Conservation (phyloP, 1,140 invertebrate genomes). For the Aphis gossypii region DNA sequence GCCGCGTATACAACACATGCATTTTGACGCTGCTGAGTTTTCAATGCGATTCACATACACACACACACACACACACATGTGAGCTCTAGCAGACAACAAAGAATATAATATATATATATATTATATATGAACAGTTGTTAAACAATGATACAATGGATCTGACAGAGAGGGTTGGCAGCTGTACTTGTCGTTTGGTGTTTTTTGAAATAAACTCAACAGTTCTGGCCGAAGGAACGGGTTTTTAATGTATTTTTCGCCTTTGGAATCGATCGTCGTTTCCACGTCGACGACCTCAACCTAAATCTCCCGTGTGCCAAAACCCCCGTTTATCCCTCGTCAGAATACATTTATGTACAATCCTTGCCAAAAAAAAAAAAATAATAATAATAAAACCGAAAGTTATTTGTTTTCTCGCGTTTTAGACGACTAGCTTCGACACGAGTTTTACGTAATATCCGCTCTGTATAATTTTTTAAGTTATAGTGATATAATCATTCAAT, state of each 20-base stretch:
- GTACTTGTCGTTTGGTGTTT: not conserved
- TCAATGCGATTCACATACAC: not conserved
- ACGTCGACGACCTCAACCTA: not conserved
- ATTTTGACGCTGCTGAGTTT: not conserved
- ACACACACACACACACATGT: not conserved
- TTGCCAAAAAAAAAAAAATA: not conserved
- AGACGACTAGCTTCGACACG: not conserved
- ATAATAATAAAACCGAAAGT: not conserved
- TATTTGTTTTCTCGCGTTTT: not conserved
- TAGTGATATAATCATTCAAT: not conserved
- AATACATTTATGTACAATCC: not conserved
- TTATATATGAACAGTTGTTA: not conserved
- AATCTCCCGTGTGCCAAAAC: constrained; percentile 1
- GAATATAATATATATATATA: constrained; percentile 14
- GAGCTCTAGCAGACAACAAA: not conserved
- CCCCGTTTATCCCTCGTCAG: not conserved
- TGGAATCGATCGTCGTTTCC: not conserved
- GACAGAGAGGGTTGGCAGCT: constrained; percentile 4
- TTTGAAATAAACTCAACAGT: constrained; percentile 11
- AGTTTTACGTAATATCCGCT: not conserved
- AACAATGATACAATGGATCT: constrained; percentile 8
- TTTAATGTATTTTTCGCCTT: constrained; percentile 7
- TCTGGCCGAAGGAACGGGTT: not conserved
- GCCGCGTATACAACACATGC: not conserved
- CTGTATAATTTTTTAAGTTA: not conserved